Percentiles rank a stretch among this genome's conserved stretches.
Conservation (phyloP, 1,140 invertebrate species). For the Daktulosphaira vitifoliae region DNA sequence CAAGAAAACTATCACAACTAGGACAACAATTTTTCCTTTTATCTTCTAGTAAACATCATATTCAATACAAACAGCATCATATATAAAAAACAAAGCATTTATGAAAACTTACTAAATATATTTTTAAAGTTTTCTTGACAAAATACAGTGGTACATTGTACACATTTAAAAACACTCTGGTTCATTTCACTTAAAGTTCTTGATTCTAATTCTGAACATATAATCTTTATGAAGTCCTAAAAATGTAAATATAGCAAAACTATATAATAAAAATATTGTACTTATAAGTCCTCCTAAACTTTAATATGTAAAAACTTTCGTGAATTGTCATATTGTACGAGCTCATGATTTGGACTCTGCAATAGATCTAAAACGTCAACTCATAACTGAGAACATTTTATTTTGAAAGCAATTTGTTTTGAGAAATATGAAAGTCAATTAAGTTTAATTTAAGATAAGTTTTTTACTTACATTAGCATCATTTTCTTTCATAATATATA, state of each 20-base stretch:
- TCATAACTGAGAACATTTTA: no score
- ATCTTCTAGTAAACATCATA: slow-evolving; percentile 41
- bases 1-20: slow-evolving; percentile 50
- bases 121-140: slow-evolving; percentile 43
- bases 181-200: slow-evolving; percentile 49
- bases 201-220: slow-evolving; percentile 46
- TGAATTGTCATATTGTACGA: no score
- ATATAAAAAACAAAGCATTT: not conserved
- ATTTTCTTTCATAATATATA: slow-evolving; percentile 49
- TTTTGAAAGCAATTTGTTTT: no score
- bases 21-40: slow-evolving; percentile 47
- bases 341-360: no score
- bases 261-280: no score
- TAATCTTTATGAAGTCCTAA: slow-evolving; percentile 48
- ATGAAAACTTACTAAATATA: slow-evolving; percentile 17
- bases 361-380: no score
- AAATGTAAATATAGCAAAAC: slow-evolving; percentile 25
- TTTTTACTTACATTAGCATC: slow-evolving; percentile 47
- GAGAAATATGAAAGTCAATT: no score
- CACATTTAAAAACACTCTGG: slow-evolving; percentile 51
- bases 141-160: slow-evolving; percentile 55
- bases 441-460: no score
- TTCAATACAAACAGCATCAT: not conserved
- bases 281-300: no score
- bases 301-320: no score